Conservation (phyloP, 2,888 invertebrate species). For the Lasioglossum pauxillum region DNA sequence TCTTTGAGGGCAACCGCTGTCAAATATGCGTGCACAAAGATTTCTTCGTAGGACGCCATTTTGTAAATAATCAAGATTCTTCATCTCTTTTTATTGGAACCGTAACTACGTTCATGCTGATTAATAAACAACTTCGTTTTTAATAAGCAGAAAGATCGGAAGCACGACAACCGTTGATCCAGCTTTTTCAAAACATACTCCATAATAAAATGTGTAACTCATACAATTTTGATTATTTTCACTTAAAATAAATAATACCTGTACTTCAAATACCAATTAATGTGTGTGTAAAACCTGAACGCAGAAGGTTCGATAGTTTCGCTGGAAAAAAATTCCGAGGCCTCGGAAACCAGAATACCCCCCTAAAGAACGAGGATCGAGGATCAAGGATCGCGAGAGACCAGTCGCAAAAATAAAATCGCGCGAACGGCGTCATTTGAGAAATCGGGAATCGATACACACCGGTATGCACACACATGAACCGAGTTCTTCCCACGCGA, state of each 20-base stretch:
- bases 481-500: slow-evolving; percentile 65
- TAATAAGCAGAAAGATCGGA: too few species aligned
- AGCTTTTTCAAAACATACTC: background rate
- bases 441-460: slow-evolving; percentile 31
- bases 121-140: too few species aligned
- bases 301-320: background rate
- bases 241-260: background rate
- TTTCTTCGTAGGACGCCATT: too few species aligned
- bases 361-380: background rate
- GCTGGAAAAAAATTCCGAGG: background rate
- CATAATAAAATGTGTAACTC: background rate
- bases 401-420: slow-evolving; percentile 28
- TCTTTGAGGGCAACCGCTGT: too few species aligned
- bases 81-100: too few species aligned
- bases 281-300: background rate
- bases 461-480: slow-evolving; percentile 21
- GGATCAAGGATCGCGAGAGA: background rate
- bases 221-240: background rate
- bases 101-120: too few species aligned
- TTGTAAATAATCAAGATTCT: too few species aligned
- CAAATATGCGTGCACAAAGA: too few species aligned
- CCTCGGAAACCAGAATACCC: background rate
- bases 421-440: background rate
- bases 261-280: background rate
- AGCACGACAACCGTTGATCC: too few species aligned